These are phyloP conservation scores for Pelochelys cantorii DNA, from an alignment of 2,797 vertebrate genomes.

Conservation along the genomic window DNA sequence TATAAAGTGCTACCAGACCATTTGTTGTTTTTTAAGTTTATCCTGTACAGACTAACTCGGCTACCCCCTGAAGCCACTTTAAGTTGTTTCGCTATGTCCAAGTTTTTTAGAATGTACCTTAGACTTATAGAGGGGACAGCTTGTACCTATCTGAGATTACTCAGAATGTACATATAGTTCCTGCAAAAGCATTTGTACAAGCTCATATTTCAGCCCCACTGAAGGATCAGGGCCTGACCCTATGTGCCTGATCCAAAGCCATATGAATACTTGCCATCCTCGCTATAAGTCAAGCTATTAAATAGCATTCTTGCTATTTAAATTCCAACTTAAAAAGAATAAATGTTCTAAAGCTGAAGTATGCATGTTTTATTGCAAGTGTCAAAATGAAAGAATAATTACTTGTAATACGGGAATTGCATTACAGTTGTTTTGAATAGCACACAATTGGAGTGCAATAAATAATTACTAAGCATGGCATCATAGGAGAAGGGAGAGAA, in stretches of 20 bases:
- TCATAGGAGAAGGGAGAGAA: constrained; percentile 3
- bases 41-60: no score
- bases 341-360: constrained; percentile 40
- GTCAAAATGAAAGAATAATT: constrained; percentile 35
- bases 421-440: constrained; percentile 47
- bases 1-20: no score
- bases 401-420: constrained; percentile 57
- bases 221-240: background rate
- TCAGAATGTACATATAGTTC: background rate
- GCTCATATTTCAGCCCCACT: background rate
- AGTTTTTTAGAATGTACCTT: no score
- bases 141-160: background rate
- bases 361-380: background rate
- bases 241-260: background rate
- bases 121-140: no score
- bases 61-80: no score
- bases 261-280: background rate
- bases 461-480: constrained; percentile 22
- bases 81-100: no score
- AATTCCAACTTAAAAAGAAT: constrained; percentile 52
- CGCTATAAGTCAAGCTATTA: no score
- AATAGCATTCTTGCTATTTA: background rate
- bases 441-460: constrained; percentile 29
- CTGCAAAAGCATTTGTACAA: background rate
- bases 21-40: no score